Base-by-base conservation (phyloP, 2,888 invertebrate species). In the Cantharis flavilabris region DNA sequence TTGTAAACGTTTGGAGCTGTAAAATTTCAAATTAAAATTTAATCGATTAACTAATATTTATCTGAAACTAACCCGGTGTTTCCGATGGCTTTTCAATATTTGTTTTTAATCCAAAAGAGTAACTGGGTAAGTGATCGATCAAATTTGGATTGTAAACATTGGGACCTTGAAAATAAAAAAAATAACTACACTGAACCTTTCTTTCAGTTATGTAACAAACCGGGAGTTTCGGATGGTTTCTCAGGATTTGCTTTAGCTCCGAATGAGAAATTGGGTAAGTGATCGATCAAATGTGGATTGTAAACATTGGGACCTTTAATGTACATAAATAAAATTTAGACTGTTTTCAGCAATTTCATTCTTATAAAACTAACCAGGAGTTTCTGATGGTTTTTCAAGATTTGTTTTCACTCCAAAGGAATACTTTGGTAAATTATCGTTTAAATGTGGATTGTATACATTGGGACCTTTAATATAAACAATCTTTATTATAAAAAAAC, bases 141-240 rank as follows among this genome's bases (percentile, higher is more conserved):
- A 92, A 93, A 83, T 92, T 92, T 5, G 94, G 92, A 86, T 94
- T 92, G 86, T 96, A 96, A 87, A 95, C 94, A 49, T 95, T 95
- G 0, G 96, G 96, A 13, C 95, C 95, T 9, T 95, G 95, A 18
- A 94, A 73, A 81, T 67, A 20, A 62, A 73, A 20, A 71, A 63
- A 85, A 85, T 49, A n/a, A 49, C 7, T n/a, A n/a, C 2, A n/a
- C 5, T 2, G 9, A n/a, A n/a, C 2, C 7, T n/a, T n/a, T 49
- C n/a, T 49, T 49, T n/a, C 23, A 14, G 9, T 30, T 26, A 67
- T 76, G 20, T 18, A 67, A 67, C 65, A n/a, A 67, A 67, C 65
- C 96, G 83, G 95, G 95, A 16, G 92, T 90, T 72, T 91, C 90
- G 81, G 91, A 92, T 73, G 90, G 88, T 83, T 91, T 92, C 82